Conservation (phyloP, 2,113 vertebrate species). For the Mohoua ochrocephala region DNA sequence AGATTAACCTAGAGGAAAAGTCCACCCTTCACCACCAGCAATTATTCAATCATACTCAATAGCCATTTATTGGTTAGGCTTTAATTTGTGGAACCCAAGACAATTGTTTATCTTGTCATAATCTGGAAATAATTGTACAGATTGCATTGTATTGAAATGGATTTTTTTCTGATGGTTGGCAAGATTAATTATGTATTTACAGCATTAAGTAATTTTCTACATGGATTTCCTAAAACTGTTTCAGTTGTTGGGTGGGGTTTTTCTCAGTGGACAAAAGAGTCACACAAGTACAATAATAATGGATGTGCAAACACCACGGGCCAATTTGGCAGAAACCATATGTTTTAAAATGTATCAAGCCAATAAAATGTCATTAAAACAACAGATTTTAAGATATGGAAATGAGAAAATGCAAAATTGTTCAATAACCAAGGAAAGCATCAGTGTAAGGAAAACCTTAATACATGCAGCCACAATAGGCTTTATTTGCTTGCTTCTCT, state of each 20-base stretch:
- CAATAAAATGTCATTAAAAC: background rate
- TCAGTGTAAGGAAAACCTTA: background rate
- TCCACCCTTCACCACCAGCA: background rate
- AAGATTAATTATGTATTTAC: background rate
- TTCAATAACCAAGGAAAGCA: background rate
- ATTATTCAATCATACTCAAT: background rate
- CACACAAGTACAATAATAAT: background rate
- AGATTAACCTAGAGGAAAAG: background rate
- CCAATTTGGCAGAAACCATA: background rate
- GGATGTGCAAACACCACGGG: background rate
- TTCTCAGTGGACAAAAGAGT: background rate
- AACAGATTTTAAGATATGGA: background rate
- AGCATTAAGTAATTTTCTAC: background rate
- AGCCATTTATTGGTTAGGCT: background rate
- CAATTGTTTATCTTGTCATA: background rate
- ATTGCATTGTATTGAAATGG: background rate
- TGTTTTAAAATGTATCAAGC: background rate
- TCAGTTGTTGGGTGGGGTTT: background rate
- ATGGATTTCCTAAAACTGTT: background rate
- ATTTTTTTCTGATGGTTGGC: background rate
- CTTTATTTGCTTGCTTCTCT: background rate
- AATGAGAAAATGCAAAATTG: background rate
- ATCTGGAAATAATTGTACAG: background rate
- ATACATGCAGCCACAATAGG: background rate
- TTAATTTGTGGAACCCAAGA: background rate